A percentile compares a stretch with the other conserved stretches of the same genome.
Evolutionary conservation across 2,797 vertebrate species (phyloP).

Genomic region (Myotis daubentonii): DNA sequence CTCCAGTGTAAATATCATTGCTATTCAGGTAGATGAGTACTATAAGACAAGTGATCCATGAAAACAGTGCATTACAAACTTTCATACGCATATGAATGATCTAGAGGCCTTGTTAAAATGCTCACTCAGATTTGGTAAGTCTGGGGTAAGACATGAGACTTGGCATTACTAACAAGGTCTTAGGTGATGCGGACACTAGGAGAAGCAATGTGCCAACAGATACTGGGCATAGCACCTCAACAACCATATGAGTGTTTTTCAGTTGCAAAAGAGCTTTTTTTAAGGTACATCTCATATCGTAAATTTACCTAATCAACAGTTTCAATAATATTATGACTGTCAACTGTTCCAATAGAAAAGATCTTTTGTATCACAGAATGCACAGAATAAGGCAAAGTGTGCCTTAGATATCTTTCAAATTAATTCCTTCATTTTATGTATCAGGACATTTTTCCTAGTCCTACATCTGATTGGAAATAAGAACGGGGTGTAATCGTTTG

Average conservation of each 20-base stretch:
- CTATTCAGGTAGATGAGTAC: not conserved
- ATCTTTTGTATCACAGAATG: not conserved
- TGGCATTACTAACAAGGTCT: not conserved
- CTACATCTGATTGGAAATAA: not conserved
- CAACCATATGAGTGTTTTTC: not conserved
- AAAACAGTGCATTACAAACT: not conserved
- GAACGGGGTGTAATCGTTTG: not conserved
- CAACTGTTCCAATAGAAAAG: not conserved
- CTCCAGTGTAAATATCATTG: not conserved
- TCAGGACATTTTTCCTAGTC: not conserved
- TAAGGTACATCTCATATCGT: not conserved
- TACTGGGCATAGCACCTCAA: not conserved
- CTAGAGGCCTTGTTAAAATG: not conserved
- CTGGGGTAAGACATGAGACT: not conserved
- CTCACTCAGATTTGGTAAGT: not conserved
- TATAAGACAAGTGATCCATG: not conserved
- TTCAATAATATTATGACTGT: not conserved
- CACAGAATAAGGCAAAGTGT: not conserved
- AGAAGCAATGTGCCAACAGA: fast-evolving
- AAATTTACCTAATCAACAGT: not conserved
- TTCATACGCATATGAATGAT: not conserved
- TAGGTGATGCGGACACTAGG: not conserved
- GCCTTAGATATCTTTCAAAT: not conserved
- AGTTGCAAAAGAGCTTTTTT: not conserved
- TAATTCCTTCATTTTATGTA: not conserved